Evolutionary conservation across 2,888 invertebrate genomes (phyloP).

Genomic region (Ectropis crepuscularia): DNA sequence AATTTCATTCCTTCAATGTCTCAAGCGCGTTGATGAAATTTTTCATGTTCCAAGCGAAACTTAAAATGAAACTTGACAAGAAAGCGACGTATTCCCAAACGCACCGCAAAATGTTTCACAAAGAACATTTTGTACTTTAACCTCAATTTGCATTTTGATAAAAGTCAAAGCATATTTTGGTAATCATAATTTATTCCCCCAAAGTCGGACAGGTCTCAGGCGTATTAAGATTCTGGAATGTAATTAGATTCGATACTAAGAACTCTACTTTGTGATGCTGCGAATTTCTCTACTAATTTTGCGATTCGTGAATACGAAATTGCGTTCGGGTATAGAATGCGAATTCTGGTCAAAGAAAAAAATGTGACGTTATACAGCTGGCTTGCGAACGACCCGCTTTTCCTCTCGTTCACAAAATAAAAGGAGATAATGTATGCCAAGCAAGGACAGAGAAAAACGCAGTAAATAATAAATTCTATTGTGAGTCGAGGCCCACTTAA

Average conservation of each 20-base stretch:
- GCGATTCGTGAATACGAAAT: slow-evolving; percentile 26
- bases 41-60: slow-evolving; percentile 30
- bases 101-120: slow-evolving; percentile 30
- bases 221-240: slow-evolving; percentile 40
- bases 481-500: slow-evolving; percentile 58
- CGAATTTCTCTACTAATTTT: slow-evolving; percentile 5
- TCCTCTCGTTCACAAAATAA: slow-evolving; percentile 25
- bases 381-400: slow-evolving; percentile 26
- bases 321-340: not conserved
- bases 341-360: slow-evolving; percentile 10
- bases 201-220: slow-evolving; percentile 42
- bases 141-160: slow-evolving; percentile 38
- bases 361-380: slow-evolving; percentile 21
- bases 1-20: slow-evolving; percentile 20
- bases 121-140: slow-evolving; percentile 37
- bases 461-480: slow-evolving; percentile 57
- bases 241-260: slow-evolving; percentile 24
- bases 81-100: slow-evolving; percentile 35
- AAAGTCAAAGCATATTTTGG: slow-evolving; percentile 39
- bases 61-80: slow-evolving; percentile 35
- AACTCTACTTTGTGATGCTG: slow-evolving; percentile 6
- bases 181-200: slow-evolving; percentile 41
- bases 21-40: slow-evolving; percentile 26
- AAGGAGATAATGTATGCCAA: slow-evolving; percentile 33
- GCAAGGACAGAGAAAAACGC: slow-evolving; percentile 33